Percentiles rank a stretch among this genome's conserved stretches.
Evolutionary conservation across 1,140 invertebrate genomes (phyloP).

Genomic region (Calliphora vicina): DNA sequence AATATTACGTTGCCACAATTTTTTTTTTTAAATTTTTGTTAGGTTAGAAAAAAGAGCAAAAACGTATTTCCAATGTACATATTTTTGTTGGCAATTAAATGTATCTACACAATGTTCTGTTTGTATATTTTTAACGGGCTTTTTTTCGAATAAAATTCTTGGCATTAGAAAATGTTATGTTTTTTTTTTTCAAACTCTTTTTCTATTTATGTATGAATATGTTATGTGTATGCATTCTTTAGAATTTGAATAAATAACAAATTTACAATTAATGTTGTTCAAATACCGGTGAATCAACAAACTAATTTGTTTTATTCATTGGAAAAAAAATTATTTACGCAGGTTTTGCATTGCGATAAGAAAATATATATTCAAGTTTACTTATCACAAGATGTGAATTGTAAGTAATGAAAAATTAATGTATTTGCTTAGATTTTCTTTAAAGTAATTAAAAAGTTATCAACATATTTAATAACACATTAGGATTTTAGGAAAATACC

Average conservation of each 20-base stretch:
- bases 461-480: no score
- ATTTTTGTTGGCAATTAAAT: neutral
- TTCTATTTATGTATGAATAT: neutral
- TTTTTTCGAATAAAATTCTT: neutral
- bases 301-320: no score
- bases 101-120: neutral
- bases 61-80: neutral
- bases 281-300: no score
- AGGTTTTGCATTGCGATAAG: no score
- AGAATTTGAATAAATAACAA: neutral
- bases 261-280: neutral
- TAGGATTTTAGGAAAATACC: no score
- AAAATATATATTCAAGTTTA: no score
- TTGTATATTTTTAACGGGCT: neutral
- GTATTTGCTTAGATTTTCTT: no score
- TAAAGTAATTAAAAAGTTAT: no score
- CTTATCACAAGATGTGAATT: no score
- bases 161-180: neutral
- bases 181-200: neutral
- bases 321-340: no score
- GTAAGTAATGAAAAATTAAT: no score
- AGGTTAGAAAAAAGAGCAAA: neutral
- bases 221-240: neutral
- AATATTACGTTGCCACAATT: conserved; percentile 2
- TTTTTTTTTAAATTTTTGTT: neutral